Evolutionary conservation across 2,113 vertebrate genomes (phyloP), one percentile per base, ranked within the genome.

Genomic region (Holacanthus passer): DNA sequence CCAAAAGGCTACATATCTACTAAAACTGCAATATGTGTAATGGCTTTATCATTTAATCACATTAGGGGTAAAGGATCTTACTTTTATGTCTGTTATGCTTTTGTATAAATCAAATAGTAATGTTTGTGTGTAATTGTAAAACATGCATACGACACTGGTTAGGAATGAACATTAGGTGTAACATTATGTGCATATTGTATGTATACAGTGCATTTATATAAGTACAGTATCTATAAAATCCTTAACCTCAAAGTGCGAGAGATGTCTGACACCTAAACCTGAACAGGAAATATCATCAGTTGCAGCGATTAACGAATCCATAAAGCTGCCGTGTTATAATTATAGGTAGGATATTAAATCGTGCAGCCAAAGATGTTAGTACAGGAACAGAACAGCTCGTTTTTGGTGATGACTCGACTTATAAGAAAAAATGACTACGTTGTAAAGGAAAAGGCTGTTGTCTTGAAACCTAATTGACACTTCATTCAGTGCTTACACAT

Each of bases 21-120:
- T 50, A 6, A 14, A 13, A 65, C 47, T 24, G 13, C 68, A 80
- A 35, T 19, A 37, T 47, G 27, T 50, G 39, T 10, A 24, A 75
- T 20, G 19, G 24, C 62, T 55, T 58, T 56, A 13, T 58, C 9
- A 52, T 60, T 52, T 27, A 37, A 24, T 22, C 29, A 17, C 31
- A 48, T 72, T 59, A 32, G 31, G 5, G 7, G 35, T 35, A 12
- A 69, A 69, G 58, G 4, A 13, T 22, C 13, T 29, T 7, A 19
- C 9, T 29, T 53, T 48, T 13, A 62, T 62, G 31, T n/a, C 17
- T n/a, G n/a, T 62, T 20, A 24, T 59, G 24, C 31, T 32, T 58
- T 27, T 17, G 58, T 37, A 22, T 50, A 60, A 76, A 41, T 73
- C 17, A 59, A 60, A 73, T 59, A 58, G 31, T 70, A 6, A n/a